Percentiles rank a stretch among this genome's conserved stretches.
phyloP scores from a whole-genome alignment of 1,140 invertebrate species.

The Euura lappo region DNA sequence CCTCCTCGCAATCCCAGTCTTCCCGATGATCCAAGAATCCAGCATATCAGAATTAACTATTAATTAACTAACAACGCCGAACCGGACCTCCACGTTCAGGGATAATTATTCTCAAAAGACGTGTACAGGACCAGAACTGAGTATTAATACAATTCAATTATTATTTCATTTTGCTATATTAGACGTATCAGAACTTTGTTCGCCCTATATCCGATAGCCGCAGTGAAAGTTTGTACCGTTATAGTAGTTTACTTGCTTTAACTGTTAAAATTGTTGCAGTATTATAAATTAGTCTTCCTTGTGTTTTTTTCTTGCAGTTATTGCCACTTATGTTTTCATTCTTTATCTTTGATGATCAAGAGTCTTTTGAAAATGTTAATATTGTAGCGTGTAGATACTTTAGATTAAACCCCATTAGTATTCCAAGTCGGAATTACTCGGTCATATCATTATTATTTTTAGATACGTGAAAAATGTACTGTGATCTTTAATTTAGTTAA shows the following conservation, averaged over 20 bases:
- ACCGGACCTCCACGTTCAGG: background rate
- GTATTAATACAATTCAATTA: background rate
- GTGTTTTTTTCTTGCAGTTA: background rate
- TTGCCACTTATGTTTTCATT: no score
- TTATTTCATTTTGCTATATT: background rate
- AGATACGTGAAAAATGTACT: background rate
- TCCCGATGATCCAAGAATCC: conserved; percentile 5
- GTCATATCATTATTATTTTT: background rate
- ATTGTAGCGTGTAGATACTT: no score
- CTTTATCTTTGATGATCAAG: no score
- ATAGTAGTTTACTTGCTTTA: no score
- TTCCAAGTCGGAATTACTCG: no score
- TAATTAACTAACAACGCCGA: background rate
- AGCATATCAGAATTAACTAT: background rate
- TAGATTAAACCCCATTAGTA: no score
- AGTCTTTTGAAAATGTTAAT: no score
- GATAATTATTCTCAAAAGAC: background rate
- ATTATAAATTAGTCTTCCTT: no score
- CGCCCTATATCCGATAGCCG: no score
- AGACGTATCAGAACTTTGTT: background rate
- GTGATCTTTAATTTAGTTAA: background rate
- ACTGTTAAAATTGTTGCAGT: no score
- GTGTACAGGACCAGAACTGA: background rate
- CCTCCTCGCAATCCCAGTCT: background rate
- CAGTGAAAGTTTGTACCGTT: no score